Evolutionary conservation across 2,888 invertebrate genomes (phyloP).

Genomic region (Pyralis farinalis): DNA sequence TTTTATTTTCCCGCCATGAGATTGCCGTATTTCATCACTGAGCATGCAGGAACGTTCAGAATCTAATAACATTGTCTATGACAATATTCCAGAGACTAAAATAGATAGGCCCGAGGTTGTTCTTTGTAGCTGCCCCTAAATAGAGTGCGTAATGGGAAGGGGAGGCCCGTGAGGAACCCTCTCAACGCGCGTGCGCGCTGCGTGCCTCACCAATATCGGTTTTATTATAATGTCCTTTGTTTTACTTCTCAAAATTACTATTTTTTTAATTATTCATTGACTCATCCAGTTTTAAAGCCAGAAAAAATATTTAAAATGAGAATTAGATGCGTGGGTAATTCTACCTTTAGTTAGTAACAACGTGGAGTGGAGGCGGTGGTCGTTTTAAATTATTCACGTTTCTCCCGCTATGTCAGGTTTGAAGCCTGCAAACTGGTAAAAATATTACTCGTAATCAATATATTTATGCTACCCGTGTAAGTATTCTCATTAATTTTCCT

Average conservation of each 20-base stretch:
- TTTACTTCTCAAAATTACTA: slow-evolving; percentile 24
- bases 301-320: no score
- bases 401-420: not conserved
- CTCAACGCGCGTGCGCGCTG: slow-evolving; percentile 60
- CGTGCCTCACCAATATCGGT: slow-evolving; percentile 60
- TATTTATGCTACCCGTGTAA: no score
- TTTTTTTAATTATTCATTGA: no score
- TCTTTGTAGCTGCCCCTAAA: slow-evolving; percentile 78
- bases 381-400: slow-evolving; percentile 1
- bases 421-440: not conserved
- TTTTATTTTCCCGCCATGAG: slow-evolving; percentile 30
- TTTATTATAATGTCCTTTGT: slow-evolving; percentile 68
- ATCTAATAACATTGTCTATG: slow-evolving; percentile 67
- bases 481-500: no score
- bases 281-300: no score
- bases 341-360: not conserved
- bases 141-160: slow-evolving; percentile 77
- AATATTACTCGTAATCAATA: no score
- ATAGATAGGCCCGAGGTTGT: slow-evolving; percentile 69
- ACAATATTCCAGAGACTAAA: slow-evolving; percentile 73
- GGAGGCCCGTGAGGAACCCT: slow-evolving; percentile 58
- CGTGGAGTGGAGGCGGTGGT: not conserved
- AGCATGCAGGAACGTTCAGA: slow-evolving; percentile 40
- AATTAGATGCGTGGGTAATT: no score
- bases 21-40: slow-evolving; percentile 28